A percentile compares a stretch with the other conserved stretches of the same genome.
Evolutionary conservation across 2,888 invertebrate species (phyloP).

Genomic region (Orchestes rusci): DNA sequence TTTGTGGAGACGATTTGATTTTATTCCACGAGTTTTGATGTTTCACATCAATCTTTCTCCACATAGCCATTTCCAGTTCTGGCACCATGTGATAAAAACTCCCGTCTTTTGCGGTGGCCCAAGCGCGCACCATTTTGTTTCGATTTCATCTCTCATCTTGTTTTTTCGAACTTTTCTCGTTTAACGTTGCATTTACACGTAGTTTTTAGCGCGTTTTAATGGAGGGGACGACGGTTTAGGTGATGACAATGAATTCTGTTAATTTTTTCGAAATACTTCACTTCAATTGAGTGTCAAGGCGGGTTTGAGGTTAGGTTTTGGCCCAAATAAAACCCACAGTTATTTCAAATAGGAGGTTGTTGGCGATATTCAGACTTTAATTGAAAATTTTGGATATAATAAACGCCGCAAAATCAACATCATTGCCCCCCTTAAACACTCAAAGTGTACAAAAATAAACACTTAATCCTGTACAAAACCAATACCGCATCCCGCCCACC

Average conservation of each 20-base stretch:
- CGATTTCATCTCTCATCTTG: neutral
- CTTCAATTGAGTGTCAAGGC: no score
- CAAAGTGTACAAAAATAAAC: neutral
- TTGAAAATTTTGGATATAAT: no score
- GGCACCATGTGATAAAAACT: no score
- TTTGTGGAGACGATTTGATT: constrained; percentile 17
- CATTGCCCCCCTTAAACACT: neutral
- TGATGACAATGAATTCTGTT: constrained; percentile 20
- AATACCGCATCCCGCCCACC: neutral
- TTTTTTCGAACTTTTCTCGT: no score
- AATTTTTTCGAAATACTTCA: constrained; percentile 27
- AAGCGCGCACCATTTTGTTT: neutral
- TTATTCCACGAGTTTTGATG: neutral
- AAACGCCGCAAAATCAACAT: no score
- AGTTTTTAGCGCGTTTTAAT: no score
- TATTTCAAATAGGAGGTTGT: no score
- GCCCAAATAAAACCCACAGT: constrained; percentile 9
- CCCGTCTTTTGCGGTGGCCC: no score
- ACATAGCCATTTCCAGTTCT: no score
- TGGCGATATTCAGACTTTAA: no score
- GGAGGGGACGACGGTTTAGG: neutral
- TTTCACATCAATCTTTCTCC: no score
- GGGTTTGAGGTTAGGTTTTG: constrained; percentile 20
- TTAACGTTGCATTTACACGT: no score
- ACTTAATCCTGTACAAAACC: neutral